Percentiles rank a stretch among this genome's conserved stretches.
phyloP scores from a whole-genome alignment of 1,140 invertebrate species.

The Piezodorus guildinii region DNA sequence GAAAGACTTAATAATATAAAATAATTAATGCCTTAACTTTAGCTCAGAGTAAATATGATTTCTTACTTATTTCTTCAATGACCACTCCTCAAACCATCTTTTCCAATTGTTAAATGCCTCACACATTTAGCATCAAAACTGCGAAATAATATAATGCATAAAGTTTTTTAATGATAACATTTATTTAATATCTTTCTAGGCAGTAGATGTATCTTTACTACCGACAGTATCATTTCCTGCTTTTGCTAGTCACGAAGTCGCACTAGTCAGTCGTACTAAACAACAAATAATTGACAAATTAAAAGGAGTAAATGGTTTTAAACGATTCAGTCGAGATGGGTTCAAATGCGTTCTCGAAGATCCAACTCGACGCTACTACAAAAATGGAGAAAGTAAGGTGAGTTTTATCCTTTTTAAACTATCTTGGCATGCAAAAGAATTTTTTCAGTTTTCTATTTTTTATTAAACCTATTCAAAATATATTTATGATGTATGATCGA shows the following conservation, averaged over 20 bases:
- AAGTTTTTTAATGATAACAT: no score
- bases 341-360: slow-evolving; percentile 85
- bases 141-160: background rate
- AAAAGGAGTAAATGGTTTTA: slow-evolving; percentile 85
- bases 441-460: no score
- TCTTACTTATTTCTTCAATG: no score
- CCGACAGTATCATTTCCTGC: slow-evolving; percentile 93
- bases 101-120: no score
- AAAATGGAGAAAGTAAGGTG: slow-evolving; percentile 57
- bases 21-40: no score
- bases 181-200: slow-evolving; percentile 38
- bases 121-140: no score
- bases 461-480: no score
- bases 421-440: no score
- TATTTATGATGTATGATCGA: no score
- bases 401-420: background rate
- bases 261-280: slow-evolving; percentile 76
- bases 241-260: slow-evolving; percentile 93
- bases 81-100: no score
- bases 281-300: slow-evolving; percentile 73
- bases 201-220: slow-evolving; percentile 79
- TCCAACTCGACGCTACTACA: slow-evolving; percentile 55
- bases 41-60: no score
- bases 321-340: slow-evolving; percentile 90
- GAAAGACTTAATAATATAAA: no score